Evolutionary conservation across 2,888 invertebrate genomes (phyloP).

Genomic region (Cheilosia vernalis): DNA sequence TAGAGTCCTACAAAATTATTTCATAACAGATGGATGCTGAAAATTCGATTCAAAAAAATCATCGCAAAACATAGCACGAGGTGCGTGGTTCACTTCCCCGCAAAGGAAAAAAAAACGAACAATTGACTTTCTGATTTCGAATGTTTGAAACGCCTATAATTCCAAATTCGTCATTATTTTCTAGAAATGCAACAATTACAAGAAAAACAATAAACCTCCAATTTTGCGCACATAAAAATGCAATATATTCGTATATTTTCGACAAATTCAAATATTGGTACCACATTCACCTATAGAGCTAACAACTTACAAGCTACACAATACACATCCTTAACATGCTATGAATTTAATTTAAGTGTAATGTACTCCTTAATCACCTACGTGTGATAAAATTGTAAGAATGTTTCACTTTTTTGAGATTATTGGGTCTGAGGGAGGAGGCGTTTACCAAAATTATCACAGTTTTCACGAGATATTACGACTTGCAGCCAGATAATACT

Average conservation of each 20-base stretch:
- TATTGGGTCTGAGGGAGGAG: constrained; percentile 10
- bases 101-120: too few species aligned
- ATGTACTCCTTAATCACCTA: not conserved
- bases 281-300: not conserved
- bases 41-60: too few species aligned
- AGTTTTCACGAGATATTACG: constrained; percentile 40
- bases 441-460: constrained; percentile 59
- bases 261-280: not conserved
- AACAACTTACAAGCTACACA: not conserved
- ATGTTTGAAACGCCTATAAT: too few species aligned
- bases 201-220: not conserved
- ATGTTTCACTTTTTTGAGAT: constrained; percentile 16
- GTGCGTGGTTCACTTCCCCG: too few species aligned
- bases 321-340: not conserved
- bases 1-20: too few species aligned
- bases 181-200: not conserved
- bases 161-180: too few species aligned
- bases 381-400: constrained; percentile 42
- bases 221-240: constrained; percentile 6
- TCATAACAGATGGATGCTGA: too few species aligned
- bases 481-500: not conserved
- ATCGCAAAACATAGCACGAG: too few species aligned
- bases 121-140: too few species aligned
- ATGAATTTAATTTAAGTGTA: not conserved
- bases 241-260: not conserved